Base-by-base conservation (phyloP, 1,140 invertebrate genomes). In the Tribolium castaneum region DNA sequence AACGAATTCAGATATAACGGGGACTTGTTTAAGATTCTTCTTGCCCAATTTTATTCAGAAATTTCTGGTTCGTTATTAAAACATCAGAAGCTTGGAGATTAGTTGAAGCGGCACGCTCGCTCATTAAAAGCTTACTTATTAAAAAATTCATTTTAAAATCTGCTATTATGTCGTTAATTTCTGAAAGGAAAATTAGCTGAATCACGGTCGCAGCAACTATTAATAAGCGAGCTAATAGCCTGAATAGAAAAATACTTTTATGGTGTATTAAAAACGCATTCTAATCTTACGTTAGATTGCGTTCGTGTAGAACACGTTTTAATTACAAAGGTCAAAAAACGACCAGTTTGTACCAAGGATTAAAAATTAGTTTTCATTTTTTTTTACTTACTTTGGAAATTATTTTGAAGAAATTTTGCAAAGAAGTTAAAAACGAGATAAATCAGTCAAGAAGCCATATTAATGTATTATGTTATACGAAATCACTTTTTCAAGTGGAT, bases 1-100 rank as follows among this genome's bases (percentile, higher is more conserved):
- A 73, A 22, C 30, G 45, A 73, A 73, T 73, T 51, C 71, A 73
- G 52, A 34, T 19, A 19, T 73, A 73, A 73, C 71, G 71, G 71
- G 6, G 16, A 50, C 16, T 45, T 49, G 6, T 71, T 71, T 71
- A 16, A 49, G 52, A 19, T 16, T 56, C 16, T 19, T 19, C 16
- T 19, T 56, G 7, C 52, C 7, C 12, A 56, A 56, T 6, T 30
- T 30, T 30, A 30, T 30, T 4, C 25, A 30, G 25, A 30, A 1
- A 30, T 30, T 30, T 25, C 22, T n/a, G n/a, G n/a, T n/a, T n/a
- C n/a, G n/a, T n/a, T n/a, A n/a, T n/a, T n/a, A n/a, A n/a, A n/a
- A n/a, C n/a, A n/a, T n/a, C 16, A 19, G 16, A 19, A 19, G 16
- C 16, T 19, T 30, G 25, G 25, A 30, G 25, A 30, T 30, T 30